Conservation (phyloP, 2,888 invertebrate genomes). For the Callinectes sapidus region DNA sequence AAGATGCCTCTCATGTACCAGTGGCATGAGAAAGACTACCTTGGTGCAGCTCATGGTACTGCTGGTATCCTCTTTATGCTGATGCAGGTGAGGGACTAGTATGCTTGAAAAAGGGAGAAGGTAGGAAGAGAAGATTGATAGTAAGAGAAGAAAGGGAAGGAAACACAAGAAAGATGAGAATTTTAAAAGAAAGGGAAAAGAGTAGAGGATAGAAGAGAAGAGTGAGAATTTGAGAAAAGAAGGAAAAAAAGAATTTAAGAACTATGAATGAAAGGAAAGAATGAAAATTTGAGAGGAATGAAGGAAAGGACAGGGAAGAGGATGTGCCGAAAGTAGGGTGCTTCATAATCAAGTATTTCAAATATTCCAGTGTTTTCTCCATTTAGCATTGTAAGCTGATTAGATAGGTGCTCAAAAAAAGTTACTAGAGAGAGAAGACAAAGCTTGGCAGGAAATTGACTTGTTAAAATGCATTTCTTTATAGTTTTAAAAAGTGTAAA, state of each 20-base stretch:
- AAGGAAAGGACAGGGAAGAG: too few relatives aligned
- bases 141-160: neutral
- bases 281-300: too few relatives aligned
- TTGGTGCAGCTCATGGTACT: constrained; percentile 93
- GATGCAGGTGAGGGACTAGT: constrained; percentile 81
- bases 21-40: constrained; percentile 91
- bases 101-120: neutral
- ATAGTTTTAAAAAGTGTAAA: too few relatives aligned
- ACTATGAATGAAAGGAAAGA: too few relatives aligned
- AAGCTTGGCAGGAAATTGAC: too few relatives aligned
- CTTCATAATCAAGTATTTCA: too few relatives aligned
- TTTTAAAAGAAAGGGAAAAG: neutral
- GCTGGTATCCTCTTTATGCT: constrained; percentile 89
- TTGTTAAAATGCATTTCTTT: too few relatives aligned
- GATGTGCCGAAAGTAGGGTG: neutral
- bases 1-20: constrained; percentile 84
- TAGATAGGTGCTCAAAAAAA: too few relatives aligned
- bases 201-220: neutral
- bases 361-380: too few relatives aligned
- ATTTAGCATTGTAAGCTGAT: too few relatives aligned
- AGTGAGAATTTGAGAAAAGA: neutral
- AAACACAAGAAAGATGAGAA: neutral
- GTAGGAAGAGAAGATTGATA: neutral
- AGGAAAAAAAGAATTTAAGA: too few relatives aligned
- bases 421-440: too few relatives aligned